phyloP scores from a whole-genome alignment of 2,113 vertebrate species.

The Butorides virescens region DNA sequence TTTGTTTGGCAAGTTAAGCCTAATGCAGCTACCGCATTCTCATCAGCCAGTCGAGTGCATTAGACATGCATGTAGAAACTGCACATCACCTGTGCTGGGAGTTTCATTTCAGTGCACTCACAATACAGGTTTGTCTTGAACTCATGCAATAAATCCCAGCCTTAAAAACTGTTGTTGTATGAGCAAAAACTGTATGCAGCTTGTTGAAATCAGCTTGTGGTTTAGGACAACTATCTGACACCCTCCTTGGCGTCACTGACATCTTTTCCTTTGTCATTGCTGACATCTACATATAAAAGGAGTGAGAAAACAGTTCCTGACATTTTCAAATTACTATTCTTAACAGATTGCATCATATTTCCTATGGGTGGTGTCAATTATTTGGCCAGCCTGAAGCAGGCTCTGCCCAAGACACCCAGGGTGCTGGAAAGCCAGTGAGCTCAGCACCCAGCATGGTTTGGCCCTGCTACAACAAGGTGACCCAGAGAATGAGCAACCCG shows the following conservation, averaged over 20 bases:
- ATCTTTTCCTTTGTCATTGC: background rate
- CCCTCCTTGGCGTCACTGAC: background rate
- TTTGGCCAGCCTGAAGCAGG: background rate
- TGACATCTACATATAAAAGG: background rate
- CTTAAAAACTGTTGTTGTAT: background rate
- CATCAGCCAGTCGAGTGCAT: background rate
- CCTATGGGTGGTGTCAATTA: background rate
- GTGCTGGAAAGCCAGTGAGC: background rate
- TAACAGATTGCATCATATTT: constrained; percentile 1
- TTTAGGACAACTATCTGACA: background rate
- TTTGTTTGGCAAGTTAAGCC: background rate
- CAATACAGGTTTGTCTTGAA: background rate
- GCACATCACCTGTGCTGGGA: background rate
- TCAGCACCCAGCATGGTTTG: constrained; percentile 26
- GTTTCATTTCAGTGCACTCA: background rate
- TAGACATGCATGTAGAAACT: background rate
- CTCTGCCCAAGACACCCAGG: background rate
- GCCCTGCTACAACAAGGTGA: constrained; percentile 31
- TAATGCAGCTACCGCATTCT: background rate
- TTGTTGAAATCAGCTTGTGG: background rate
- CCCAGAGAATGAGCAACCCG: background rate
- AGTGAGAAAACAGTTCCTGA: background rate
- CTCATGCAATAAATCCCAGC: background rate
- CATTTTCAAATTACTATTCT: constrained; percentile 16
- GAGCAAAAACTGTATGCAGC: background rate